Base-by-base conservation (phyloP, 2,797 vertebrate genomes). In the Malacoraja senta region DNA sequence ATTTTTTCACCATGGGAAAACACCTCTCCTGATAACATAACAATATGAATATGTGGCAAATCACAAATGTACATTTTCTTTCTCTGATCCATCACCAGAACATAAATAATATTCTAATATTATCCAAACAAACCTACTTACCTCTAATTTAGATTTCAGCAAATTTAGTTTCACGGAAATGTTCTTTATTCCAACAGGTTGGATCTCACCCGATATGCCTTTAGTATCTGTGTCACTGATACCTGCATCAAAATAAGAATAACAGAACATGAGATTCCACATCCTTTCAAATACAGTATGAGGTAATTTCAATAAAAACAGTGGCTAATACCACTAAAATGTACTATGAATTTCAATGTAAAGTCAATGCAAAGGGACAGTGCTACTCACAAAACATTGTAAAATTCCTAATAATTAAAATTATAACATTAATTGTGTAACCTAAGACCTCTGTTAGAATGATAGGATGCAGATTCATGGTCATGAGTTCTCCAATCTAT, bases 131-230 rank as follows among this genome's bases (percentile, higher is more conserved):
- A 68, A 68, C 3, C 13, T 68, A 88, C 21, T 88, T 88, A 88
- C 84, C 84, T 88, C 84, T 88, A 63, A 68, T 68, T 17, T 68
- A 80, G 93, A 53, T 65, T 61, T 35, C n/a, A 93, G 76, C 68
- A 94, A 78, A 92, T 93, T 84, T 76, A 93, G 61, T 9, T 93
- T 93, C 81, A 94, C 4, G 13, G 83, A 80, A 93, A 93, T 81
- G 91, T 94, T 2, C 7, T 93, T 93, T 2, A 88, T n/a, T 93
- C 93, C 94, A 53, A 63, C 2, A 32, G 93, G 71, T 6, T 81
- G 65, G 0, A 93, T 93, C 32, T 86, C 93, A 93, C 76, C 71
- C 58, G 78, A 7, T 13, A 21, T n/a, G 21, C 1, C 29, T 61
- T 71, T 79, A 68, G 21, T 8, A 88, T 68, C 63, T 10, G 84